Base-by-base conservation (phyloP, 2,888 invertebrate species). In the Rutpela maculata region DNA sequence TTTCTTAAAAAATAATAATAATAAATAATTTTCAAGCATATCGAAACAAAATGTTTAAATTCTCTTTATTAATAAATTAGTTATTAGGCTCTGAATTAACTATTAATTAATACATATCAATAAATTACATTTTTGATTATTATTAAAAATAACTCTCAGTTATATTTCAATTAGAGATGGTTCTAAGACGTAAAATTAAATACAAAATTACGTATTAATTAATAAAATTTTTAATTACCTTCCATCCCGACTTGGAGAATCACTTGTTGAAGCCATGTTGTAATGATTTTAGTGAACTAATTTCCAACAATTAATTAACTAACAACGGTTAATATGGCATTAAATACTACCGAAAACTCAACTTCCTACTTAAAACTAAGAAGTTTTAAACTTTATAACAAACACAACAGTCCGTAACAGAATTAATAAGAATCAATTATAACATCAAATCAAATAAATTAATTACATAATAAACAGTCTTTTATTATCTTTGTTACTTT, bases 241-340 rank as follows among this genome's bases (percentile, higher is more conserved):
- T 80, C 81, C 84, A 79, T 85, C 85, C 68, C 81, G 74, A 59
- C 69, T 76, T 12, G 81, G 76, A 62, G 81, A 79, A 77, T 83
- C 85, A 83, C 83, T 83, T 81, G 82, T 82, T 79, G 85, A 81
- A 69, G 85, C 84, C 82, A 84, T 83, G 18, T 65, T 60, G 74
- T 71, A 63, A 55, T 38, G 70, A 70, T 70, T 60, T 63, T 63
- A 35, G n/a, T 15, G 38, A 75, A 75, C 57, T 70, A 63, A 71
- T 66, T 62, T 35, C 55, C 70, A 75, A 75, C 69, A 75, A 72
- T 72, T 72, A 63, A 72, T 68, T 68, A 75, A 75, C 69, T 38
- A 70, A 75, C 75, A 75, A 70, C 66, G n/a, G 74, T 22, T 74
- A 74, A 74, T 62, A 57, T 66, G 43, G 60, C 59, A 17, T 35